These are phyloP conservation scores for Euphonia xanthogaster DNA, from an alignment of 2,797 vertebrate genomes.

Conservation along the genomic window DNA sequence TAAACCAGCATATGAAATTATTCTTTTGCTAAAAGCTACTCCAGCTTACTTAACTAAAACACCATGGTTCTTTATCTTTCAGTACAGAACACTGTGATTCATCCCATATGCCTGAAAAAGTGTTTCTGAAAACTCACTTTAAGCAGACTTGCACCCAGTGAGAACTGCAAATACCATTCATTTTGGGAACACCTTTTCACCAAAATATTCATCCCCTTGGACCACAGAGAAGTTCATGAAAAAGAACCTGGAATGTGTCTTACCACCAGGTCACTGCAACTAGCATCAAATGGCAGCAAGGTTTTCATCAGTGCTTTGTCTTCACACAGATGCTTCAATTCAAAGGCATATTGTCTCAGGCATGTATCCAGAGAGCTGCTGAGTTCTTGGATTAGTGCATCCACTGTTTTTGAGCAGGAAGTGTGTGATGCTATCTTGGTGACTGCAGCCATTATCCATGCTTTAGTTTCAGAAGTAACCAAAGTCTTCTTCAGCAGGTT, in stretches of 20 bases:
- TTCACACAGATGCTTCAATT: slow-evolving; percentile 85
- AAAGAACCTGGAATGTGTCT: background rate
- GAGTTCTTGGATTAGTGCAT: slow-evolving; percentile 78
- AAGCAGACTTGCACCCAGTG: background rate
- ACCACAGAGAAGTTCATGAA: background rate
- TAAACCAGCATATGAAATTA: accelerated
- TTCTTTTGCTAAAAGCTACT: background rate
- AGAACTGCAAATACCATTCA: background rate
- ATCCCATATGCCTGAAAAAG: background rate
- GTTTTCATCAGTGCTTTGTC: slow-evolving; percentile 78
- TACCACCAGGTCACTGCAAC: slow-evolving; percentile 85
- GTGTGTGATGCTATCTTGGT: slow-evolving; percentile 82
- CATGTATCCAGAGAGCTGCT: slow-evolving; percentile 86
- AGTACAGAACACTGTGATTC: background rate
- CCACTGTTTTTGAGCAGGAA: slow-evolving; percentile 62
- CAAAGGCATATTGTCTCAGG: slow-evolving; percentile 88
- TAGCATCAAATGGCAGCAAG: slow-evolving; percentile 77
- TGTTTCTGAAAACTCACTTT: background rate
- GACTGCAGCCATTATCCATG: slow-evolving; percentile 88
- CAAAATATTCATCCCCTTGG: background rate
- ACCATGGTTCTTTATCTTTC: background rate
- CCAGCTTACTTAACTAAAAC: background rate
- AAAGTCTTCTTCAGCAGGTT: slow-evolving; percentile 78
- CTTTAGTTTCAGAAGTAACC: slow-evolving; percentile 87
- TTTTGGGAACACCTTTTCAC: background rate